phyloP scores from a whole-genome alignment of 1,140 invertebrate species.

The Dreissena polymorpha region DNA sequence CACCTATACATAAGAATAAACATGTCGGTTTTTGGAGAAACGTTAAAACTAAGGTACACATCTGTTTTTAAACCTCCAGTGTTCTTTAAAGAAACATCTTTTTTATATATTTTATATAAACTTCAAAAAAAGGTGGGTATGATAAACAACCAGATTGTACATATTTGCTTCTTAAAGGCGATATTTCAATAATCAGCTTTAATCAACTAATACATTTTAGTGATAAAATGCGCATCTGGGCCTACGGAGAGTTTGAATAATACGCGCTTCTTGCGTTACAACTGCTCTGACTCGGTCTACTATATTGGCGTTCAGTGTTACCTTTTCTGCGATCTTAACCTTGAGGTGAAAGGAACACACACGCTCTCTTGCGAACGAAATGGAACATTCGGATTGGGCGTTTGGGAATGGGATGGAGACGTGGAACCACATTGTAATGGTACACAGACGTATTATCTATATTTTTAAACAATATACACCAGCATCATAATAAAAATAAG shows the following conservation, averaged over 20 bases:
- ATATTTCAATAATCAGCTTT: too few relatives aligned
- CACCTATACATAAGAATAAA: too few relatives aligned
- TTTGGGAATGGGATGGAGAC: slow-evolving; percentile 22
- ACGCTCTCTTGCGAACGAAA: slow-evolving; percentile 26
- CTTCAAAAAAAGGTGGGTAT: slow-evolving; percentile 8
- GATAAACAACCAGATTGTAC: too few relatives aligned
- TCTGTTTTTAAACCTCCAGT: not conserved
- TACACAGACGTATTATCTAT: not conserved
- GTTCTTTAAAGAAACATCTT: not conserved
- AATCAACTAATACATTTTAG: too few relatives aligned
- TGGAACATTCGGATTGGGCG: slow-evolving; percentile 6
- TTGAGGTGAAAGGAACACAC: slow-evolving; percentile 11
- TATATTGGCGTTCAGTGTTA: slow-evolving; percentile 9
- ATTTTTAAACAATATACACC: too few relatives aligned
- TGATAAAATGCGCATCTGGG: slow-evolving; percentile 18
- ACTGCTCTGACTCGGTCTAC: slow-evolving; percentile 14
- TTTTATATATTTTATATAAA: not conserved
- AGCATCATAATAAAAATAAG: too few relatives aligned
- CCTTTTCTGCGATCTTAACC: slow-evolving; percentile 17
- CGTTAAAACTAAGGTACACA: too few relatives aligned
- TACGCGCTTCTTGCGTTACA: slow-evolving; percentile 2
- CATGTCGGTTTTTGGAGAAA: too few relatives aligned
- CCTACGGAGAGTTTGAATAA: slow-evolving; percentile 12
- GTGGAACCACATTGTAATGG: slow-evolving; percentile 25
- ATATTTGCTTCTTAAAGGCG: too few relatives aligned